phyloP scores from a whole-genome alignment of 2,113 vertebrate species.

The Callipepla californica region DNA sequence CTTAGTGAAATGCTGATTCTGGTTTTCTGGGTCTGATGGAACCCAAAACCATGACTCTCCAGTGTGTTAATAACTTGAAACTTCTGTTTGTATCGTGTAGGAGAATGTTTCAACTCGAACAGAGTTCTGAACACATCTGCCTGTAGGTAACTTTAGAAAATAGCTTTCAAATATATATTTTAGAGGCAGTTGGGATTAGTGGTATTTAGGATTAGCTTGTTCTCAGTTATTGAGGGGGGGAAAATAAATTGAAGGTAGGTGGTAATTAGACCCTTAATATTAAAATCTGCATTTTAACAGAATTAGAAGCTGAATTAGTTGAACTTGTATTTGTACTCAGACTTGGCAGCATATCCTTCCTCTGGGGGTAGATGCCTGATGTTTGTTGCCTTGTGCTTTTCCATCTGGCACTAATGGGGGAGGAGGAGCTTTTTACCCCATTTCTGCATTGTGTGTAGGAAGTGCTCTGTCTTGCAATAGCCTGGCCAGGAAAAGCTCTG shows the following conservation, averaged over 20 bases:
- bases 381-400: background rate
- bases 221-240: background rate
- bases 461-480: accelerated
- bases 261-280: background rate
- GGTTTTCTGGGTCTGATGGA: background rate
- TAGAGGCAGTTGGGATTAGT: background rate
- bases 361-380: background rate
- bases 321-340: background rate
- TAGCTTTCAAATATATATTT: background rate
- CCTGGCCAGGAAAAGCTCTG: accelerated
- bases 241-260: background rate
- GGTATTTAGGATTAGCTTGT: background rate
- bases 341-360: background rate
- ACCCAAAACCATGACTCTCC: background rate
- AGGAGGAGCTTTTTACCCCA: background rate
- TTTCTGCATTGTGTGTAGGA: background rate
- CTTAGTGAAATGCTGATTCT: background rate
- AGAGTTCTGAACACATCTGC: background rate
- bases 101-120: background rate
- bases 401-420: background rate
- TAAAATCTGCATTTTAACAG: background rate
- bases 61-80: background rate
- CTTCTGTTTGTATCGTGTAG: background rate
- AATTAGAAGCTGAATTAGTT: background rate
- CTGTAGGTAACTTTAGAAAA: background rate